Percentiles rank a stretch among this genome's conserved stretches.
phyloP scores from a whole-genome alignment of 1,140 invertebrate genomes.

The Drosophila murphyi region DNA sequence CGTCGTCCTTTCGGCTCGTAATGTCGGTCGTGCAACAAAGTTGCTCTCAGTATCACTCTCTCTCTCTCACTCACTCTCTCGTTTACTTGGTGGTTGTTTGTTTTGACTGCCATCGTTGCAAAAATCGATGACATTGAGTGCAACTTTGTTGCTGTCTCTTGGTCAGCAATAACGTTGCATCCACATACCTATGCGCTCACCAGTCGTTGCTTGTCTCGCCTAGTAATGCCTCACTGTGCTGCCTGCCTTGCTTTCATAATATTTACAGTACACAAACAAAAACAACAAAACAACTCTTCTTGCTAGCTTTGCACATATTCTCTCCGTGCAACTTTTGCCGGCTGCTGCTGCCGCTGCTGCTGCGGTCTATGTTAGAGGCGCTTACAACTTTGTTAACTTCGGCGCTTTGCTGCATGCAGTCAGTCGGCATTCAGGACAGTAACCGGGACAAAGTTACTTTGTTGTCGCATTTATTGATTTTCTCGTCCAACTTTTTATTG shows the following conservation, averaged over 20 bases:
- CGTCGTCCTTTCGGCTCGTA: slow-evolving; percentile 60
- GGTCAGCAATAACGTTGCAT: slow-evolving; percentile 44
- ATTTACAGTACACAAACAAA: slow-evolving; percentile 67
- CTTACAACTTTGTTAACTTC: slow-evolving; percentile 83
- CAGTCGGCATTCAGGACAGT: slow-evolving; percentile 82
- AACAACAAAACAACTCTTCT: slow-evolving; percentile 32
- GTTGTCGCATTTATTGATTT: slow-evolving; percentile 82
- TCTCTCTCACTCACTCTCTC: slow-evolving; percentile 22
- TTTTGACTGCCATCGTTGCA: slow-evolving; percentile 53
- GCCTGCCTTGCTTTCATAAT: slow-evolving; percentile 50
- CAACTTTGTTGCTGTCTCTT: slow-evolving; percentile 74
- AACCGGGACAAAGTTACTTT: slow-evolving; percentile 83
- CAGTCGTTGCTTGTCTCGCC: slow-evolving; percentile 30
- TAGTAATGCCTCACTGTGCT: slow-evolving; percentile 48
- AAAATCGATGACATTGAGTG: slow-evolving; percentile 84
- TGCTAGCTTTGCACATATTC: slow-evolving; percentile 11
- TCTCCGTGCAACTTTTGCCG: slow-evolving; percentile 54
- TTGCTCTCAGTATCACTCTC: slow-evolving; percentile 61
- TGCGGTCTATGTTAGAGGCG: slow-evolving; percentile 35
- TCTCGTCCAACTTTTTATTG: slow-evolving; percentile 38
- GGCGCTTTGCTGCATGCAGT: slow-evolving; percentile 69
- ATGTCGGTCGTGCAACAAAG: slow-evolving; percentile 81
- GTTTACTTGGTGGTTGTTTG: slow-evolving; percentile 65
- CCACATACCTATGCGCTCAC: slow-evolving; percentile 34
- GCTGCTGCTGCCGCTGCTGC: slow-evolving; percentile 9